phyloP scores from a whole-genome alignment of 2,113 vertebrate genomes.

The Ptyas mucosa region DNA sequence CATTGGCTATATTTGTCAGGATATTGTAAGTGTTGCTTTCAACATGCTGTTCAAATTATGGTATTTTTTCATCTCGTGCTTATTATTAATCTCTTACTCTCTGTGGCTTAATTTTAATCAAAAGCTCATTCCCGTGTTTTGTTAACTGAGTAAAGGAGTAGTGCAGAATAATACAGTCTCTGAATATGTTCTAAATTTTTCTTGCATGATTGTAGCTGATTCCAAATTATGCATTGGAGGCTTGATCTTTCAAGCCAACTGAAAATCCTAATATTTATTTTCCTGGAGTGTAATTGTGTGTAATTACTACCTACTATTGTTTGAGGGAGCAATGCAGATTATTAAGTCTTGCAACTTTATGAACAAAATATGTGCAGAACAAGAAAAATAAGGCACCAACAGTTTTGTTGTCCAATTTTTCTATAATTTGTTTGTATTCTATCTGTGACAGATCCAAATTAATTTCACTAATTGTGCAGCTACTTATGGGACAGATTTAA shows the following conservation, averaged over 20 bases:
- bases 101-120: background rate
- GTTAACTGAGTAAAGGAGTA: accelerated
- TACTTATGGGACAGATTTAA: background rate
- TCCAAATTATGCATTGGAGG: background rate
- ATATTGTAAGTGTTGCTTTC: constrained; percentile 83
- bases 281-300: background rate
- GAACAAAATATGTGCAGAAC: background rate
- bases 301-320: background rate
- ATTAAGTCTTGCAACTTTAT: background rate
- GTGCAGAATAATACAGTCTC: accelerated
- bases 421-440: background rate
- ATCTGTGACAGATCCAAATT: background rate
- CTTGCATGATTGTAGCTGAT: background rate
- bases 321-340: background rate
- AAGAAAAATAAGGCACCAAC: background rate
- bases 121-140: background rate
- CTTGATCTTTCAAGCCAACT: background rate
- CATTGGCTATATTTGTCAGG: constrained; percentile 99
- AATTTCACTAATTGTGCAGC: background rate
- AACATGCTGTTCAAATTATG: background rate
- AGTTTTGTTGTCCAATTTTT: background rate
- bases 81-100: background rate
- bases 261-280: background rate
- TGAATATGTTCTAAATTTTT: background rate
- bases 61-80: background rate